Base-by-base conservation (phyloP, 2,888 invertebrate species). In the Suillia variegata region DNA sequence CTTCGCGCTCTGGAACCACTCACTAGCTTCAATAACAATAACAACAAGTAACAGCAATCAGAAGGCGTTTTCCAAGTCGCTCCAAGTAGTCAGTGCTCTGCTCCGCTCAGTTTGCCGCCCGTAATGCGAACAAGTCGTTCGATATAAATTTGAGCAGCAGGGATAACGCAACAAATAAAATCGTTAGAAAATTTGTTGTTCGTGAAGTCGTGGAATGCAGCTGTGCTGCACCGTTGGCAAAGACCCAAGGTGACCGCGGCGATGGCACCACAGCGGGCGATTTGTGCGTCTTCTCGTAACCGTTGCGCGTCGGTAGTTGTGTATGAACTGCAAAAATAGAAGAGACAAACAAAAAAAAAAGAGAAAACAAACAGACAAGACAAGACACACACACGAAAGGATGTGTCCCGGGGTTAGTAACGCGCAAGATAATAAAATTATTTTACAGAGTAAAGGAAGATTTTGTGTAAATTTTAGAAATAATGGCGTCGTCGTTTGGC, bases 191-290 rank as follows among this genome's bases (percentile, higher is more conserved):
- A 64, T 71, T 71, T 62, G 64, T 60, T 56, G 38, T n/a, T n/a
- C n/a, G n/a, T n/a, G n/a, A n/a, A n/a, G n/a, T 51, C 50, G 56
- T 59, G 52, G 34, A 53, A 34, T 60, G 48, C 65, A 70, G 60
- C 62, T 70, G 66, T 22, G 70, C 65, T 56, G 68, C 70, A 55
- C 70, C 70, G 64, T 74, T 80, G 54, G 76, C 66, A 34, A 78
- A 70, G 34, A 76, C 70, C 76, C 81, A 78, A n/a, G 79, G 77
- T 53, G 81, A 75, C 55, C 75, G 73, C 12, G 76, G 76, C 54
- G 81, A 79, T 48, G 81, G 77, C 13, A 75, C 71, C 10, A 74
- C 70, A 24, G 75, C 73, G 54, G 80, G 70, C 38, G 74, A 71
- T 64, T 77, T 77, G 62, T 77, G 70, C 51, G 70, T 67, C 65